Conservation (phyloP, 2,888 invertebrate species). For the Leptinotarsa haldemani region DNA sequence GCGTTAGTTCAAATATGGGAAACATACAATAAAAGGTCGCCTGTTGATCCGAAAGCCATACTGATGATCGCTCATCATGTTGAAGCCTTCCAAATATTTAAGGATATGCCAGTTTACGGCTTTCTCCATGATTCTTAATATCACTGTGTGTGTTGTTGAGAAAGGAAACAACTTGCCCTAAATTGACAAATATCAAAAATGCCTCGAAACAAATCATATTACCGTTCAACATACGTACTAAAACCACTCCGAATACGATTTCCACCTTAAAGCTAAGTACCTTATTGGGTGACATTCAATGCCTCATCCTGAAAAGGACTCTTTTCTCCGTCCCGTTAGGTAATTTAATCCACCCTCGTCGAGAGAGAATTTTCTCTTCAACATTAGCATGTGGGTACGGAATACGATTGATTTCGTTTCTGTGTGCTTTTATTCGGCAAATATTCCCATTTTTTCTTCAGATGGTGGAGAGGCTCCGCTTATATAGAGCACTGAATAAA, state of each 20-base stretch:
- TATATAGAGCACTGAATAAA: slow-evolving; percentile 20
- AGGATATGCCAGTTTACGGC: no score
- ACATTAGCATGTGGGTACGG: slow-evolving; percentile 24
- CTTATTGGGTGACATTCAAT: slow-evolving; percentile 20
- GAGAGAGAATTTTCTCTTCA: slow-evolving; percentile 20
- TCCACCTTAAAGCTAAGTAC: slow-evolving; percentile 17
- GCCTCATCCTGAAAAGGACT: slow-evolving; percentile 19
- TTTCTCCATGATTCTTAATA: no score
- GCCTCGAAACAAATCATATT: slow-evolving; percentile 4
- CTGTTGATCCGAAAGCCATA: no score
- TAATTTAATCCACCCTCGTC: slow-evolving; percentile 20
- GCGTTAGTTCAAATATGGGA: no score
- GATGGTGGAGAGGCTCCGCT: slow-evolving; percentile 8
- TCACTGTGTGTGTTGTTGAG: no score
- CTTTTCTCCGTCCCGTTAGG: slow-evolving; percentile 19
- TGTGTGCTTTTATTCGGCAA: slow-evolving; percentile 32
- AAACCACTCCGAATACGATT: slow-evolving; percentile 12
- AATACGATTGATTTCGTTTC: slow-evolving; percentile 38
- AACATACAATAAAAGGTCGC: no score
- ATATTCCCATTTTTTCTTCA: slow-evolving; percentile 31
- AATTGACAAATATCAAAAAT: not conserved
- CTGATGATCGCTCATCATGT: no score
- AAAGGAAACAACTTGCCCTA: not conserved
- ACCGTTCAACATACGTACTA: slow-evolving; percentile 9
- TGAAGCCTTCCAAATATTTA: no score